These are phyloP conservation scores for Pipra filicauda DNA, from an alignment of 2,113 vertebrate genomes.

Conservation along the genomic window DNA sequence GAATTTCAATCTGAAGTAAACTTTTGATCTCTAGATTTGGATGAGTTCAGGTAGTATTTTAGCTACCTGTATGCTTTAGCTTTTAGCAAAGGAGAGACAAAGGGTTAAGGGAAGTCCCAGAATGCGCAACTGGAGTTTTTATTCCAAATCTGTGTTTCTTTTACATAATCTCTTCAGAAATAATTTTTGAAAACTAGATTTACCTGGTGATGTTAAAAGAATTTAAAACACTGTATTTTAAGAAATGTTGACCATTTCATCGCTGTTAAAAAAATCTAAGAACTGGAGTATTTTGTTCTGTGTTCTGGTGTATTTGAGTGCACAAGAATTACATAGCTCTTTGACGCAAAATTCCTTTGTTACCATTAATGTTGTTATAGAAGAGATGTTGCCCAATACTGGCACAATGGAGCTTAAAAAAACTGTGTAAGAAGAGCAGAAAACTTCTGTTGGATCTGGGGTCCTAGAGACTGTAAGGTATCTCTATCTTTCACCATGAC, in stretches of 20 bases:
- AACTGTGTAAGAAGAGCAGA: background rate
- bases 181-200: background rate
- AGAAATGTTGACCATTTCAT: background rate
- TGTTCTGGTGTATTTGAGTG: background rate
- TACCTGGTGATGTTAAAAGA: background rate
- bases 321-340: background rate
- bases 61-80: background rate
- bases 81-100: background rate
- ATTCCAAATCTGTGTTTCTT: background rate
- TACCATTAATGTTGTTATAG: background rate
- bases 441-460: background rate
- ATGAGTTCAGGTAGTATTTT: background rate
- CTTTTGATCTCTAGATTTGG: background rate
- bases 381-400: background rate
- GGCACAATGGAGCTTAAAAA: background rate
- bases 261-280: background rate
- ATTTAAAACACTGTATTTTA: background rate
- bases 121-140: background rate
- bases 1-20: background rate
- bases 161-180: background rate
- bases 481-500: background rate
- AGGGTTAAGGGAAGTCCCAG: background rate
- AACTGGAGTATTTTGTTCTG: background rate
- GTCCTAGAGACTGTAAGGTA: background rate
- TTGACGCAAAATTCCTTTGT: background rate